Evolutionary conservation across 2,797 vertebrate genomes (phyloP), one percentile per base, ranked within the genome.

Genomic region (Sternarchorhynchus goeldii): DNA sequence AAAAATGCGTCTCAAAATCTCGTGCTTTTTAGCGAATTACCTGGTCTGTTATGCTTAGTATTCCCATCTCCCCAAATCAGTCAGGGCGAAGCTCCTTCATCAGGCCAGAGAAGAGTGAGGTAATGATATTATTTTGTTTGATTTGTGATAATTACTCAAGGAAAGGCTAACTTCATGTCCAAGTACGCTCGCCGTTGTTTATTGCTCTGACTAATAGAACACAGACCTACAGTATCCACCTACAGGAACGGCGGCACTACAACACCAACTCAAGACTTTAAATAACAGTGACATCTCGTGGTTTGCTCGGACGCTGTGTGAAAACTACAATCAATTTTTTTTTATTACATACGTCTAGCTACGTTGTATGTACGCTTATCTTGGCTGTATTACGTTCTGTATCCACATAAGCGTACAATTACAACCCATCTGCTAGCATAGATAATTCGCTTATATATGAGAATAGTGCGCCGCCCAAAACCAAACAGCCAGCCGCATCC

Each of bases 31-130:
- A 25, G 58, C 16, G 53, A 72, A 78, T 65, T 91, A 97, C 96
- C 96, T 98, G 95, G 89, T 97, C 95, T 88, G 93, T 92, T 86
- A 97, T 95, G 88, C 91, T 94, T 92, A 96, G 93, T 89, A 95
- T 91, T 89, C 95, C 93, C 94, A 95, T 95, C 84, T 89, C 91
- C 88, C 77, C 86, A 81, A 88, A 83, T 93, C 89, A 92, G 89
- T 91, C 90, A 86, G 89, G 90, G 89, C 92, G 84, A 90, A 91
- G 88, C 88, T 89, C 89, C 90, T 85, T 88, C 86, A 89, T 85
- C 80, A 81, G 87, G 83, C 89, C 76, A 34, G 73, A 79, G 16
- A 71, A 56, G 65, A 76, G 78, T 45, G 64, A 78, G 78, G 82
- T 77, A 65, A 73, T 36, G 55, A 39, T 32, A 53, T 56, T 65